These are phyloP conservation scores for Phortica magna DNA, from an alignment of 2,888 invertebrate species.

Conservation along the genomic window DNA sequence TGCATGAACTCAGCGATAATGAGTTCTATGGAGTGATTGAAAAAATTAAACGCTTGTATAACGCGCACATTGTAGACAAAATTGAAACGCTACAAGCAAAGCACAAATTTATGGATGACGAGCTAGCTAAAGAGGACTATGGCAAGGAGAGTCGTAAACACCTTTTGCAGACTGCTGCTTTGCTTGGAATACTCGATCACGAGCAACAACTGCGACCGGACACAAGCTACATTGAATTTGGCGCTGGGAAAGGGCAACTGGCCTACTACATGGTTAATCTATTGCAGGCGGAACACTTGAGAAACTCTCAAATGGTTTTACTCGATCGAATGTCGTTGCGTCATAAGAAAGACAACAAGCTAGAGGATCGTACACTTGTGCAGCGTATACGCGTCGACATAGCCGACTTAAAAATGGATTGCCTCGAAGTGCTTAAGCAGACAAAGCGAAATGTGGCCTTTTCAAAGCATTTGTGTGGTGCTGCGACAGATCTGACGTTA, in stretches of 20 bases:
- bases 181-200: constrained; percentile 84
- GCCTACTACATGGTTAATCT: constrained; percentile 87
- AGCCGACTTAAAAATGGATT: constrained; percentile 84
- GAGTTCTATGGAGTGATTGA: constrained; percentile 77
- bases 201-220: constrained; percentile 81
- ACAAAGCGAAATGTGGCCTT: constrained; percentile 83
- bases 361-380: constrained; percentile 79
- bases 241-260: constrained; percentile 93
- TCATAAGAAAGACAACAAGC: constrained; percentile 87
- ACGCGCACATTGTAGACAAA: constrained; percentile 68
- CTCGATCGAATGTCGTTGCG: constrained; percentile 90
- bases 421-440: constrained; percentile 78
- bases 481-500: constrained; percentile 89
- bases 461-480: constrained; percentile 94
- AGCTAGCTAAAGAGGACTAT: constrained; percentile 80
- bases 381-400: constrained; percentile 89
- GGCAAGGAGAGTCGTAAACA: constrained; percentile 85
- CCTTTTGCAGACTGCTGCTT: constrained; percentile 87
- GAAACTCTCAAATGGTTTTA: constrained; percentile 82
- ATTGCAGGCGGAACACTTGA: constrained; percentile 76
- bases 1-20: constrained; percentile 76
- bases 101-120: constrained; percentile 79
- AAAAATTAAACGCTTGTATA: constrained; percentile 78
- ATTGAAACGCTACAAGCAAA: constrained; percentile 77
- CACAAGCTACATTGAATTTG: constrained; percentile 90